Evolutionary conservation across 1,140 invertebrate genomes (phyloP).

Genomic region (Drosophila cardini): DNA sequence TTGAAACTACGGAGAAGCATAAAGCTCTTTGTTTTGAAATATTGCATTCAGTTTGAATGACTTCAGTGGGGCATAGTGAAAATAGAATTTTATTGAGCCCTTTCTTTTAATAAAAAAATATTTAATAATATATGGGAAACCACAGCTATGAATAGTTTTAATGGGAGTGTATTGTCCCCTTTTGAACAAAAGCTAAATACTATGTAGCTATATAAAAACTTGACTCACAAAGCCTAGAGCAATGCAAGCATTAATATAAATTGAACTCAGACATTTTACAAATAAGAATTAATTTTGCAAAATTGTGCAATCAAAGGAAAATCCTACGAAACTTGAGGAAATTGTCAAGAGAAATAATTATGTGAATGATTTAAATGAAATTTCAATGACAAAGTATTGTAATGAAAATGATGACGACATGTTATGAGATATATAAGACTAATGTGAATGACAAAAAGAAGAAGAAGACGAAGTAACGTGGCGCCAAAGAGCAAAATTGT

Average conservation of each 20-base stretch:
- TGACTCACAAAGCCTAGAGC: background rate
- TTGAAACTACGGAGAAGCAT: too few relatives aligned
- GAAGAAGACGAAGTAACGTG: constrained; percentile 18
- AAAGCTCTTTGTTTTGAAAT: too few relatives aligned
- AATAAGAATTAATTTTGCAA: background rate
- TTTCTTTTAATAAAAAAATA: background rate
- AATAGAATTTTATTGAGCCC: background rate
- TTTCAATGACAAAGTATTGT: constrained; percentile 39
- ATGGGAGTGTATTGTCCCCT: background rate
- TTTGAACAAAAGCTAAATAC: background rate
- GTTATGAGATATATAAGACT: constrained; percentile 11
- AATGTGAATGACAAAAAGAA: background rate
- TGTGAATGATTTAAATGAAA: constrained; percentile 53
- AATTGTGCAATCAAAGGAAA: background rate
- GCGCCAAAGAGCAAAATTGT: constrained; percentile 48
- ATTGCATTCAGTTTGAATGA: too few relatives aligned
- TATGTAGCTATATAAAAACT: background rate
- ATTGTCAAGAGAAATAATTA: constrained; percentile 30
- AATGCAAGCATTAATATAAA: background rate
- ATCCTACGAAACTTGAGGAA: background rate
- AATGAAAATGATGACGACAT: constrained; percentile 11
- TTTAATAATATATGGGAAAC: background rate
- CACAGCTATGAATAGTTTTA: background rate
- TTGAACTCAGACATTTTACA: background rate
- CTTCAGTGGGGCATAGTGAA: background rate